A percentile compares a stretch with the other conserved stretches of the same genome.
Conservation (phyloP, 2,888 invertebrate genomes). For the Torymus texanus region DNA sequence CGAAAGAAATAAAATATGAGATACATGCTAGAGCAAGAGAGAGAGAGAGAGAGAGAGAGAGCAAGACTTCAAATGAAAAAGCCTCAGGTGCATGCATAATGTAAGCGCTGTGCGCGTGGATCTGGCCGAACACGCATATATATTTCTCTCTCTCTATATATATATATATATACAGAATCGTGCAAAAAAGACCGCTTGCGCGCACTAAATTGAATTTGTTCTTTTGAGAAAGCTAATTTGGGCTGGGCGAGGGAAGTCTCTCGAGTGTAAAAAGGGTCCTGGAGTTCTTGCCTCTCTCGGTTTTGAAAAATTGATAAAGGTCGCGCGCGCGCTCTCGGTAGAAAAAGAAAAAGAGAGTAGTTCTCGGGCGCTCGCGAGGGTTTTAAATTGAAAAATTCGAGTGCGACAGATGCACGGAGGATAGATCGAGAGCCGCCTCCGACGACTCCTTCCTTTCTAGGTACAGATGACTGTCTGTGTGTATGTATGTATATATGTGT, state of each 20-base stretch:
- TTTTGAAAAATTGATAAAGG: conserved; percentile 23
- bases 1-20: conserved; percentile 38
- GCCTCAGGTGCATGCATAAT: conserved; percentile 37
- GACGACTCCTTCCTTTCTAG: too few relatives aligned
- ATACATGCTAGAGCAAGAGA: too few relatives aligned
- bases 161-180: too few relatives aligned
- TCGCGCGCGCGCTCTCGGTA: background rate
- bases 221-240: conserved; percentile 42
- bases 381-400: conserved; percentile 19
- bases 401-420: background rate
- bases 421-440: too few relatives aligned
- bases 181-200: background rate
- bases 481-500: too few relatives aligned
- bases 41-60: background rate
- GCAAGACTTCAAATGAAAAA: conserved; percentile 33
- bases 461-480: too few relatives aligned
- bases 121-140: background rate
- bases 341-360: too few relatives aligned
- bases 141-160: background rate
- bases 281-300: background rate
- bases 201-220: conserved; percentile 40
- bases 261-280: conserved; percentile 14
- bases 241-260: background rate
- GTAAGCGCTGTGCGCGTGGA: conserved; percentile 11
- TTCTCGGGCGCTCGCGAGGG: too few relatives aligned